Base-by-base conservation (phyloP, 2,888 invertebrate species). In the Nemoura dubitans region DNA sequence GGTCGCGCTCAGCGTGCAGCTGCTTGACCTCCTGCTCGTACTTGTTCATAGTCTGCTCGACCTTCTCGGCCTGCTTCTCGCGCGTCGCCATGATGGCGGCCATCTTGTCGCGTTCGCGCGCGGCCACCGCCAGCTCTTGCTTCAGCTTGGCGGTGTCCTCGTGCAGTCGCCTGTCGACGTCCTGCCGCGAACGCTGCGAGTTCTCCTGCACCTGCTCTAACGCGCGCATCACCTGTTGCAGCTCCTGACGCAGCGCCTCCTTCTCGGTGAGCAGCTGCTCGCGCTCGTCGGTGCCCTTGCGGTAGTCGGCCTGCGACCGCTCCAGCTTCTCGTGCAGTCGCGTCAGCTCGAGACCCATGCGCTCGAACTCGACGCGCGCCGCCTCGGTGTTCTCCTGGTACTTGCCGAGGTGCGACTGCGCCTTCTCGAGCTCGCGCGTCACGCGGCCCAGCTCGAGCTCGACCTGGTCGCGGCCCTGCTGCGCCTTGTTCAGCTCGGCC, bases 11-110 rank as follows among this genome's bases (percentile, higher is more conserved):
- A 88, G 96, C 94, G 26, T 96, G 96, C 89, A 98, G 91, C 91
- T 97, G 97, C 90, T 97, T 97, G 86, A 96, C 94, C 89, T 98
- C 97, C 0, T 94, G 94, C 91, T 98, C 97, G 89, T 97, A 92
- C 91, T 97, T 97, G 85, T 95, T 95, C 89, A 97, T 95, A 90
- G 97, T 95, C 91, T 97, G 97, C 91, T 97, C 97, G 89, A 97
- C 94, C 87, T 97, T 96, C 88, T 96, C 96, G 7, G 95, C 94
- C 90, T 96, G 96, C 89, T 95, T 94, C 85, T 96, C 96, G 87
- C 96, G 94, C 90, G 96, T 96, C 90, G 96, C 96, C 87, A 96
- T 92, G 89, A 96, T 95, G 14, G 95, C 94, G 0, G 95, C 94
- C 93, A 97, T 94, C 91, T 96, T 96, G 90, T 96, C 96, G 89